Conservation (phyloP, 2,888 invertebrate genomes). For the Podabrus alpinus region DNA sequence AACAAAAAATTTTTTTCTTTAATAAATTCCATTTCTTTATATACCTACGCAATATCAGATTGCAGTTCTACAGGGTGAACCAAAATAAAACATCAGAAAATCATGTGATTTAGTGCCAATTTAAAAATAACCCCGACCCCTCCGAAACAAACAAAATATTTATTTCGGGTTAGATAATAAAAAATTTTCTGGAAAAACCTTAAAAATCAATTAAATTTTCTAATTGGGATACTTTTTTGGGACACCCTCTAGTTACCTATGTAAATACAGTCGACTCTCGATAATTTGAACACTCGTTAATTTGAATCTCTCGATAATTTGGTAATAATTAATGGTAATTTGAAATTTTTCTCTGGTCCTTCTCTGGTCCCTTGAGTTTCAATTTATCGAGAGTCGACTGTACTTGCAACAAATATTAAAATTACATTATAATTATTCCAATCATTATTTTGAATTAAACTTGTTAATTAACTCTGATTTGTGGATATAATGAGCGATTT, state of each 20-base stretch:
- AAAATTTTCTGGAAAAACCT: neutral
- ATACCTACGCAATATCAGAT: neutral
- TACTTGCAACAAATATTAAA: neutral
- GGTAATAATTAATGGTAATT: too few relatives aligned
- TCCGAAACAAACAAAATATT: too few relatives aligned
- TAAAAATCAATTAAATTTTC: neutral
- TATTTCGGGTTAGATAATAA: too few relatives aligned
- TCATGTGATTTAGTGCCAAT: neutral
- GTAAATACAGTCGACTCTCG: too few relatives aligned
- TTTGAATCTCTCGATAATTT: too few relatives aligned
- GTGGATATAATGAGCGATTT: neutral
- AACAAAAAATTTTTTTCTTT: too few relatives aligned
- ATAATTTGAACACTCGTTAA: too few relatives aligned
- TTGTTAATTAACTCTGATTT: neutral
- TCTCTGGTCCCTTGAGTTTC: too few relatives aligned
- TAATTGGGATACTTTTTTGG: neutral
- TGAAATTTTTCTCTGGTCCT: too few relatives aligned
- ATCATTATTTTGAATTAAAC: neutral
- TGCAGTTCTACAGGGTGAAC: neutral
- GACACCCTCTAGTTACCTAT: neutral
- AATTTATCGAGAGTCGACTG: too few relatives aligned
- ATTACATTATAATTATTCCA: neutral
- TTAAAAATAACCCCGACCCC: neutral
- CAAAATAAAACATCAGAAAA: neutral
- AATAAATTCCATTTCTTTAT: neutral